Evolutionary conservation across 2,113 vertebrate species (phyloP).

Genomic region (Odocoileus virginianus): DNA sequence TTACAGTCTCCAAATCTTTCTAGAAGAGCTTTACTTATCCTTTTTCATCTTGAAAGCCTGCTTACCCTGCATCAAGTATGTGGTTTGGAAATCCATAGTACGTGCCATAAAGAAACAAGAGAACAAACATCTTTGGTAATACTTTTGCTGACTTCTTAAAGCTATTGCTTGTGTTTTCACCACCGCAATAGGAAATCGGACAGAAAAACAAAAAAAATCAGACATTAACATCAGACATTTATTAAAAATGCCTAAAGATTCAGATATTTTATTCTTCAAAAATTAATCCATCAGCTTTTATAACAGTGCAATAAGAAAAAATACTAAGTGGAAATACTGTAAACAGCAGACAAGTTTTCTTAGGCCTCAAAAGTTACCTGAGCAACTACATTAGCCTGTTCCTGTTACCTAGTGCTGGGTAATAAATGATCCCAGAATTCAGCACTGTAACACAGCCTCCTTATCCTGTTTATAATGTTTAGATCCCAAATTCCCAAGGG

Average conservation of each 20-base stretch:
- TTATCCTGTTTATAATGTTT: not conserved
- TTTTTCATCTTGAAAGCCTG: conserved; percentile 40
- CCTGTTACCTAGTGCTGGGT: not conserved
- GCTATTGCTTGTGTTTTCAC: not conserved
- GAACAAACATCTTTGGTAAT: not conserved
- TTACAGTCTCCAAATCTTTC: conserved; percentile 46
- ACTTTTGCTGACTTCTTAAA: conserved; percentile 13
- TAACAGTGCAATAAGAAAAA: not conserved
- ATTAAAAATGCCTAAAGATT: not conserved
- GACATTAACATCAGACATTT: not conserved
- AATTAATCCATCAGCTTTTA: not conserved
- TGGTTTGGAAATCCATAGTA: not conserved
- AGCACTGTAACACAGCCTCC: not conserved
- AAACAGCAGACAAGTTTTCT: not conserved
- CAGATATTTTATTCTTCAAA: conserved; percentile 28
- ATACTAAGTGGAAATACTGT: not conserved
- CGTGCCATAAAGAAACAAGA: conserved; percentile 16
- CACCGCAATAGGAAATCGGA: not conserved
- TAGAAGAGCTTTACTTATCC: not conserved
- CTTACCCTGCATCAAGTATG: not conserved
- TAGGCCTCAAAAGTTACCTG: not conserved
- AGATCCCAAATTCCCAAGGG: not conserved
- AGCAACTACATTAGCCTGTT: not conserved
- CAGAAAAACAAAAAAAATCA: not conserved
- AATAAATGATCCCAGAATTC: not conserved